Evolutionary conservation across 2,797 vertebrate genomes (phyloP).

Genomic region (Pseudotriccus pelzelni): DNA sequence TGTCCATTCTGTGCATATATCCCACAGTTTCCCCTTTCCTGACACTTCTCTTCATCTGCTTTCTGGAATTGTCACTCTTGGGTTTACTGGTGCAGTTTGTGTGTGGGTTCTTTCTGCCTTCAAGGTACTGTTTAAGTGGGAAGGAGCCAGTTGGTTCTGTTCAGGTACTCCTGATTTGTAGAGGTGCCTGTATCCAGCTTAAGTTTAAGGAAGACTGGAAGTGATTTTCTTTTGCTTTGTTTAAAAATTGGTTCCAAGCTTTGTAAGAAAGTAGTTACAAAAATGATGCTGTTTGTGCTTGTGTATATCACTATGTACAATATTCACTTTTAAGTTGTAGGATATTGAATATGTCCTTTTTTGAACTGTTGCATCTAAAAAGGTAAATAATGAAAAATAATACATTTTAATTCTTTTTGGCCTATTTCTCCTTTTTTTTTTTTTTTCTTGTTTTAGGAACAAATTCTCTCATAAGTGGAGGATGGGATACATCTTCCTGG

Average conservation of each 20-base stretch:
- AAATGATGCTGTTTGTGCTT: background rate
- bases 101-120: background rate
- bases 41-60: background rate
- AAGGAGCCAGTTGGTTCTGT: background rate
- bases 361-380: background rate
- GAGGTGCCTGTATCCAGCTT: background rate
- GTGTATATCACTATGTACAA: too few relatives aligned
- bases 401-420: background rate
- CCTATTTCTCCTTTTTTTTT: background rate
- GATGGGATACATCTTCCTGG: slow-evolving; percentile 95
- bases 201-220: background rate
- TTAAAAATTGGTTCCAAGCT: background rate
- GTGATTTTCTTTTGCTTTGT: background rate
- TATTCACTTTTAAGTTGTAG: background rate
- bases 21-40: background rate
- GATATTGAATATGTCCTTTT: background rate
- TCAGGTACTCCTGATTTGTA: background rate
- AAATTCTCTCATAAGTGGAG: slow-evolving; percentile 83
- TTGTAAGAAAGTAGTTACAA: background rate
- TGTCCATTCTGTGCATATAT: too few relatives aligned
- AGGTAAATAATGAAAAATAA: background rate
- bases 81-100: background rate
- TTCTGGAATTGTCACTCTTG: background rate
- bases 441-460: slow-evolving; percentile 71
- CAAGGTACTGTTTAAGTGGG: background rate